Evolutionary conservation across 1,140 invertebrate species (phyloP).

Genomic region (Pseudomyrmex cubaensis): DNA sequence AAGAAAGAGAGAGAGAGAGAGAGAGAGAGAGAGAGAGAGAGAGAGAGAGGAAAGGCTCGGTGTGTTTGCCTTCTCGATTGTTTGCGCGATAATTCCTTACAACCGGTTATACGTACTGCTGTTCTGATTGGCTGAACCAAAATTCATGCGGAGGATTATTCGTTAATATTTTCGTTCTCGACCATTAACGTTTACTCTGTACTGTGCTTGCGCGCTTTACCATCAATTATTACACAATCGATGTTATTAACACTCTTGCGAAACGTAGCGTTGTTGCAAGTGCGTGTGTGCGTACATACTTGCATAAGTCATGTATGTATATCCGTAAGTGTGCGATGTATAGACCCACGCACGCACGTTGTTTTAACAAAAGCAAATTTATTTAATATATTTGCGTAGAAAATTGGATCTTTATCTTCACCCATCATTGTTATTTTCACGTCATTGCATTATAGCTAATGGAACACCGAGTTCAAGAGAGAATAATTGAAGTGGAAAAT

Average conservation of each 20-base stretch:
- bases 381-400: conserved; percentile 43
- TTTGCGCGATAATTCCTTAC: conserved; percentile 64
- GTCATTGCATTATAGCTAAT: conserved; percentile 50
- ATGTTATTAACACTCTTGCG: conserved; percentile 21
- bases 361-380: conserved; percentile 40
- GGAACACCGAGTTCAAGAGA: conserved; percentile 45
- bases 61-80: conserved; percentile 45
- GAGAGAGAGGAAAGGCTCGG: neutral
- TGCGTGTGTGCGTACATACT: too few relatives aligned
- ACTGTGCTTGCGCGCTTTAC: neutral
- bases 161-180: conserved; percentile 36
- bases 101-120: conserved; percentile 2
- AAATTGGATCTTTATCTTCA: conserved; percentile 45
- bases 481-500: conserved; percentile 54
- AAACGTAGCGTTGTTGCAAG: neutral
- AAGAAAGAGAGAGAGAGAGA: too few relatives aligned
- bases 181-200: conserved; percentile 26
- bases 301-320: too few relatives aligned
- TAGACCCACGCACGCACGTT: conserved; percentile 1
- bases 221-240: conserved; percentile 44
- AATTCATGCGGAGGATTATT: conserved; percentile 27
- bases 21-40: too few relatives aligned
- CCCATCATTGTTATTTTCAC: conserved; percentile 39
- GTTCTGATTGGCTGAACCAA: conserved; percentile 1
- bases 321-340: too few relatives aligned